A percentile compares a stretch with the other conserved stretches of the same genome.
Evolutionary conservation across 2,888 invertebrate genomes (phyloP).

Genomic region (Macrosoma leucophasiata): DNA sequence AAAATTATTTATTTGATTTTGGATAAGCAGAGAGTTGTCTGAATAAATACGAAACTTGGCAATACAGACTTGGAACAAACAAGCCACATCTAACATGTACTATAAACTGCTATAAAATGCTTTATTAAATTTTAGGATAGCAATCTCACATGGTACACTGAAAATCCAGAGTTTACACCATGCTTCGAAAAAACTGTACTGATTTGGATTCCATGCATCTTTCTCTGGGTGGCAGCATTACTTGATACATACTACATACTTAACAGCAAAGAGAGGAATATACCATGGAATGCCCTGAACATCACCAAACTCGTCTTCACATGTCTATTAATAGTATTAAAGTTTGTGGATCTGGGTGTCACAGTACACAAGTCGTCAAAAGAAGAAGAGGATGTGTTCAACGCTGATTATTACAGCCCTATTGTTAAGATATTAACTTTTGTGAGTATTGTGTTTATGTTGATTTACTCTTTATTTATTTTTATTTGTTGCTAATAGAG

Average conservation of each 20-base stretch:
- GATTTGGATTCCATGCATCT: constrained; percentile 91
- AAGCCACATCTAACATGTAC: too few species aligned
- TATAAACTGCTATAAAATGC: too few species aligned
- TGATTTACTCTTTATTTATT: neutral
- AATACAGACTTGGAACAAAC: too few species aligned
- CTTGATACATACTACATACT: constrained; percentile 85
- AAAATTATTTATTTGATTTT: too few species aligned
- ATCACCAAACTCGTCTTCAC: constrained; percentile 81
- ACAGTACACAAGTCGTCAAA: constrained; percentile 74
- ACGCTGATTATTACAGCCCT: constrained; percentile 86
- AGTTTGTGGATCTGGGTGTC: constrained; percentile 80
- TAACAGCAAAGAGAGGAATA: constrained; percentile 83
- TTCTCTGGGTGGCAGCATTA: constrained; percentile 85
- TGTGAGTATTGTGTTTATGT: constrained; percentile 77
- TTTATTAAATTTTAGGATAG: constrained; percentile 79
- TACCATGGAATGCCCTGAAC: constrained; percentile 86
- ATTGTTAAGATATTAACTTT: constrained; percentile 85
- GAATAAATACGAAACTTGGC: too few species aligned
- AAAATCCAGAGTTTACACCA: constrained; percentile 88
- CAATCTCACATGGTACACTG: constrained; percentile 86
- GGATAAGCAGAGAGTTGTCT: too few species aligned
- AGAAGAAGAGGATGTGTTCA: constrained; percentile 69
- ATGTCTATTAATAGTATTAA: constrained; percentile 78
- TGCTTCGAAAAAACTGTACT: constrained; percentile 95
- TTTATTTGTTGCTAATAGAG: neutral